Evolutionary conservation across 2,797 vertebrate species (phyloP), one percentile per base, ranked within the genome.

Genomic region (Poeciliopsis infans): DNA sequence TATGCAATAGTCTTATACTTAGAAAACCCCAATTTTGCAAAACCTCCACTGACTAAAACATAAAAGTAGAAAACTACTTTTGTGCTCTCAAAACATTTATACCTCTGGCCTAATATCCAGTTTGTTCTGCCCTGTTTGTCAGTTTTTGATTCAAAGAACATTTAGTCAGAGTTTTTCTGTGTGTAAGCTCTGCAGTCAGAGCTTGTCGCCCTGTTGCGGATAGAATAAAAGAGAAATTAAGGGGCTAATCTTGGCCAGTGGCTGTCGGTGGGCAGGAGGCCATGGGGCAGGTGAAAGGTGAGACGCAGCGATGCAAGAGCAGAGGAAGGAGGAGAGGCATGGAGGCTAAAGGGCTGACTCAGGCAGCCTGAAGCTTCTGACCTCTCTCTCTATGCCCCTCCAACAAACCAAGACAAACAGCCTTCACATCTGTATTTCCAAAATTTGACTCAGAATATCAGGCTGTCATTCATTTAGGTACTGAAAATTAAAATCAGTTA

Each of bases 201-300:
- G 71, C 79, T 79, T 75, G 83, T 77, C 78, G 83, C 79, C 75
- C 68, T 79, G 77, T 77, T 61, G 53, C 61, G 75, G 25, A 79
- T 66, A 81, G 66, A 74, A 80, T 46, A 76, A 84, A 86, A 80
- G 82, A 86, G 74, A 49, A 74, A 53, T 41, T 74, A 39, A 75
- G 75, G 81, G 77, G 68, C 74, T n/a, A 45, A 70, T 85, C 89
- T 88, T 86, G 90, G 83, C 84, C 87, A 36, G 87, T 7, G 82
- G 75, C 79, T 89, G 86, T 88, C 87, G 91, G 85, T 87, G 74
- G 90, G 89, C 91, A 7, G 83, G 41, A 23, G 90, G 90, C 91
- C 90, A 91, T 53, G 2, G 88, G 93, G 92, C 92, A 91, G 92
- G 93, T 94, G 93, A 93, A 88, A 92, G 92, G 93, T 94, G 92